These are phyloP conservation scores for Anoura caudifer DNA, from an alignment of 2,113 vertebrate species.

Conservation along the genomic window DNA sequence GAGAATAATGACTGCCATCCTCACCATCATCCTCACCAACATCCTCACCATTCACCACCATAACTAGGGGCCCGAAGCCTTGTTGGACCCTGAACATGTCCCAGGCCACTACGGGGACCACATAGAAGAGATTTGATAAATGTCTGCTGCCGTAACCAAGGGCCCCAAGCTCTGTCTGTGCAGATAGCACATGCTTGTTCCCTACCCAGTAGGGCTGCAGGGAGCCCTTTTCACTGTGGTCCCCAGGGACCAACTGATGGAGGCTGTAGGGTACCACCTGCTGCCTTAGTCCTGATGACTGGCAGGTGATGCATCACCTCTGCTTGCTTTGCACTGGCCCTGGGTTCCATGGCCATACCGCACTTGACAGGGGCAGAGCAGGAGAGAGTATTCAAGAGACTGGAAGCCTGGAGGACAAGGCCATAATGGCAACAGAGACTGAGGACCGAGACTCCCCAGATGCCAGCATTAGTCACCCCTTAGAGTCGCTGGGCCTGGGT, in stretches of 20 bases:
- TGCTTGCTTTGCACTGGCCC: not conserved
- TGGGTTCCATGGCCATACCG: not conserved
- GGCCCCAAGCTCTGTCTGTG: not conserved
- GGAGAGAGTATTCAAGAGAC: not conserved
- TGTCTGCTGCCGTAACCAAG: not conserved
- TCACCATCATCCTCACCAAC: too few relatives aligned
- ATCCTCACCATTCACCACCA: too few relatives aligned
- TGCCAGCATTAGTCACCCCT: not conserved
- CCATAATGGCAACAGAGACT: fast-evolving
- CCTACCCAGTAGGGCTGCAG: fast-evolving
- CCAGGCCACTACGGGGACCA: fast-evolving
- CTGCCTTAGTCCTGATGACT: not conserved
- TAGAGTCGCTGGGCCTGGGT: not conserved
- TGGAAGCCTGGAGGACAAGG: not conserved
- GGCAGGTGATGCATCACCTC: not conserved
- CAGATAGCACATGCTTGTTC: not conserved
- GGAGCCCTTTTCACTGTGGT: not conserved
- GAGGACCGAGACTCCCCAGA: not conserved
- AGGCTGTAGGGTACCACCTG: fast-evolving
- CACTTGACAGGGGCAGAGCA: not conserved
- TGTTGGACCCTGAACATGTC: too few relatives aligned
- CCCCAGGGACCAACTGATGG: not conserved
- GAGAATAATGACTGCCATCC: too few relatives aligned
- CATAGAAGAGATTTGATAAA: not conserved
- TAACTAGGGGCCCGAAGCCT: not conserved